Percentiles rank a stretch among this genome's conserved stretches.
phyloP scores from a whole-genome alignment of 1,140 invertebrate species.

The Rhizoglyphus robini region DNA sequence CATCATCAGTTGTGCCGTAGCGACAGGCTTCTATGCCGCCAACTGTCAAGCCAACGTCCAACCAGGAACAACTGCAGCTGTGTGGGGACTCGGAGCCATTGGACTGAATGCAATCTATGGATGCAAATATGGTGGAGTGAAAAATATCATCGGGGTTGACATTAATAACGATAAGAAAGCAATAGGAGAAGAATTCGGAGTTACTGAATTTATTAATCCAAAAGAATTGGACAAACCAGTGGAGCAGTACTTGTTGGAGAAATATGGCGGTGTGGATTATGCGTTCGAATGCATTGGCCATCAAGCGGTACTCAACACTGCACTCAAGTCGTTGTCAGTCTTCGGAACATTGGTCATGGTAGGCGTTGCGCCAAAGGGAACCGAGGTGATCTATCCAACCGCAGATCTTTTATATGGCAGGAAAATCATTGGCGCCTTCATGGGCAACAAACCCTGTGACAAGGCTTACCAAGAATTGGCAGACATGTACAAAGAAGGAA shows the following conservation, averaged over 20 bases:
- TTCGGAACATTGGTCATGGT: constrained; percentile 45
- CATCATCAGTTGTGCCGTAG: constrained; percentile 45
- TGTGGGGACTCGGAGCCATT: constrained; percentile 89
- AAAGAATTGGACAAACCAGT: constrained; percentile 49
- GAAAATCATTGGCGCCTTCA: constrained; percentile 84
- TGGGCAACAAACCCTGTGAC: constrained; percentile 76
- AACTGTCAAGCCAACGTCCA: constrained; percentile 76
- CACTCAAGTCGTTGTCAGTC: constrained; percentile 37
- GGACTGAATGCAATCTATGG: constrained; percentile 60
- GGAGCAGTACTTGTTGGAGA: constrained; percentile 73
- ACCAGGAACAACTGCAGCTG: constrained; percentile 63
- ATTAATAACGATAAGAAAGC: constrained; percentile 76
- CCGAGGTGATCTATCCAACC: constrained; percentile 54
- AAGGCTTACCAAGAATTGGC: constrained; percentile 87
- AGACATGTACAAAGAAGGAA: constrained; percentile 67
- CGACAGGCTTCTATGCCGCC: constrained; percentile 67
- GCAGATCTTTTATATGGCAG: constrained; percentile 88
- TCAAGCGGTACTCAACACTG: background rate
- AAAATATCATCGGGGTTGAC: constrained; percentile 81
- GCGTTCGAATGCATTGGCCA: constrained; percentile 17
- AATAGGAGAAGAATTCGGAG: constrained; percentile 32
- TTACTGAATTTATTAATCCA: constrained; percentile 30
- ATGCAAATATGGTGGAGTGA: constrained; percentile 74
- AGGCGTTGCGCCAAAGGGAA: background rate
- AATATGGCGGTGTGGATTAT: constrained; percentile 45